Evolutionary conservation across 1,140 invertebrate species (phyloP), one percentile per base, ranked within the genome.

Genomic region (Atopsyche davidsoni): DNA sequence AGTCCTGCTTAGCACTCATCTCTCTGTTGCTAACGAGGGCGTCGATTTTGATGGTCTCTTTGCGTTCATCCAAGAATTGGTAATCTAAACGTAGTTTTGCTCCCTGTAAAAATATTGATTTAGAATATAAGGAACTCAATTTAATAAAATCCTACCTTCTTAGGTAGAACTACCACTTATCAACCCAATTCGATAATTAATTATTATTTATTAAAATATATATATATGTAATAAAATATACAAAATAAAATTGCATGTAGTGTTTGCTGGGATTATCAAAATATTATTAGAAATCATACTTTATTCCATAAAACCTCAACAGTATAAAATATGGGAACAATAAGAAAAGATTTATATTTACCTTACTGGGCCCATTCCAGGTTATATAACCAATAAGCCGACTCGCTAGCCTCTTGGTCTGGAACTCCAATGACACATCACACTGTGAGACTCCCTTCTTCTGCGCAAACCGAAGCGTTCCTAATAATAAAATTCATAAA

Each of bases 381-480:
- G 79, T 77, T 45, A 86, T 76, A 56, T 86, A 86, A 0, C 85
- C 85, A n/a, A 76, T 66, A 2, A 86, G 62, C 46, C 74, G 74
- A 41, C 82, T 83, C 43, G 75, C 76, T 11, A 86, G 69, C 57
- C 78, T 73, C 60, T 83, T 84, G 0, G 83, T 86, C 69, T 81
- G 74, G 53, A 86, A 85, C 54, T 79, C 76, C 9, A 83, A 61
- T 31, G 79, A 71, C 3, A 86, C 78, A 44, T 85, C 81, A 57
- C 79, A 82, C 59, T 86, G 82, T 2, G 80, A 81, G 14, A 84
- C 72, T 7, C 81, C 81, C 52, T 78, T 79, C 68, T 86, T 86
- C 40, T 75, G 70, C 9, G 76, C 71, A 55, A 72, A 73, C 57
- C 71, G 68, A 31, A 82, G 60, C 0, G 69, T 64, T 42, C 75